Conservation (phyloP, 2,797 vertebrate species). For the Sebastes taczanowskii region DNA sequence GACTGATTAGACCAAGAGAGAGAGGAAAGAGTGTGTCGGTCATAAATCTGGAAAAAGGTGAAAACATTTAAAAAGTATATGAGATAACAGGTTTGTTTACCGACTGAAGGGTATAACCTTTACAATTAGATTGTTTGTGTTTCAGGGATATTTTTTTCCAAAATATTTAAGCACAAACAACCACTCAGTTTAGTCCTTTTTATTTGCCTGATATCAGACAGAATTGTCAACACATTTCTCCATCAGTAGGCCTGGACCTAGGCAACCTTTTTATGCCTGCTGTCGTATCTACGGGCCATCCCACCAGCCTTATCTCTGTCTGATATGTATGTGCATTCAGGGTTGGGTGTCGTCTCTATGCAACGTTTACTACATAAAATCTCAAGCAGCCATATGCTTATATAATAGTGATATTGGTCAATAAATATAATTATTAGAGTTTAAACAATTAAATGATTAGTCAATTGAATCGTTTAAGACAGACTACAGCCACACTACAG, state of each 20-base stretch:
- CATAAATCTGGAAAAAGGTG: neutral
- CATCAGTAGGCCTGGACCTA: too few relatives aligned
- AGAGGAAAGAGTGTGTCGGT: neutral
- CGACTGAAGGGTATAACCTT: neutral
- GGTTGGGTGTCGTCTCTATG: neutral
- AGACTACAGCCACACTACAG: neutral
- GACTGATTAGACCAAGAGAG: neutral
- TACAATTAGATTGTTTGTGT: neutral
- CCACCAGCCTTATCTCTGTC: neutral
- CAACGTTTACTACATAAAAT: neutral
- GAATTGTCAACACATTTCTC: too few relatives aligned
- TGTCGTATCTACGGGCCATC: neutral
- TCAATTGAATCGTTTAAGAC: neutral
- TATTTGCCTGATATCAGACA: too few relatives aligned
- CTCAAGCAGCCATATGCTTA: neutral
- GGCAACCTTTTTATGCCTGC: neutral
- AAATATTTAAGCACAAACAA: neutral
- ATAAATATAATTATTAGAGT: neutral
- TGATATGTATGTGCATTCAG: neutral
- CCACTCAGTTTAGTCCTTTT: neutral
- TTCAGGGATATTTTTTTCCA: neutral
- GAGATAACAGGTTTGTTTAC: too few relatives aligned
- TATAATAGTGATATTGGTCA: neutral
- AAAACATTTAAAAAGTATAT: neutral
- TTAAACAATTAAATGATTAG: neutral